phyloP scores from a whole-genome alignment of 2,113 vertebrate genomes.

The Spea bombifrons region DNA sequence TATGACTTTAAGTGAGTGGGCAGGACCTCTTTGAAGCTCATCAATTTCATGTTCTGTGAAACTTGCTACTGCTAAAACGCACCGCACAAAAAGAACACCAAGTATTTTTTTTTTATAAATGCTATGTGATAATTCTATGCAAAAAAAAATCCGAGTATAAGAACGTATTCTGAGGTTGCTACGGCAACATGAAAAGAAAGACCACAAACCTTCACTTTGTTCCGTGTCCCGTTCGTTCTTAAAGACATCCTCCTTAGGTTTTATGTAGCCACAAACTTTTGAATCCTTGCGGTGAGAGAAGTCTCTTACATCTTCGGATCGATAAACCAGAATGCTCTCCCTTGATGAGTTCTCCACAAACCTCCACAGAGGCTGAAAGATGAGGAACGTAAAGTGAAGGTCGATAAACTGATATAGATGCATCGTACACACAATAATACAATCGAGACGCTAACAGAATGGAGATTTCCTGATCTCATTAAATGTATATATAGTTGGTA shows the following conservation, averaged over 20 bases:
- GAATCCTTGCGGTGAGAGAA: constrained; percentile 85
- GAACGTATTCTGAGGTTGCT: too few species aligned
- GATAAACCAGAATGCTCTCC: constrained; percentile 85
- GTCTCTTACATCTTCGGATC: constrained; percentile 90
- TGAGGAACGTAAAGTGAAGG: neutral
- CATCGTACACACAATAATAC: neutral
- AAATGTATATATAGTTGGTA: too few species aligned
- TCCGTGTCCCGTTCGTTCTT: constrained; percentile 58
- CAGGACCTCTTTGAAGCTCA: neutral
- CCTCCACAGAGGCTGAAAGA: constrained; percentile 85
- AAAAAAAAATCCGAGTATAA: too few species aligned
- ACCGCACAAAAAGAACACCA: too few species aligned
- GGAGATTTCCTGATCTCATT: too few species aligned
- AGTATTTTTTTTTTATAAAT: too few species aligned
- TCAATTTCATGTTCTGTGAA: too few species aligned
- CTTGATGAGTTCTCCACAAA: constrained; percentile 75
- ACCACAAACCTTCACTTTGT: constrained; percentile 56
- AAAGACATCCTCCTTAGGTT: constrained; percentile 65
- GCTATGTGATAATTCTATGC: too few species aligned
- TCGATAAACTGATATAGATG: neutral
- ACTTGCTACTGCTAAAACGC: too few species aligned
- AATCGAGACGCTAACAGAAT: too few species aligned
- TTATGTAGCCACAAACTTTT: constrained; percentile 90
- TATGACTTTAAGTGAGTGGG: constrained; percentile 26
- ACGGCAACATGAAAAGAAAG: neutral